Conservation (phyloP, 1,140 invertebrate species). For the Macrotrachela quadricornifera region DNA sequence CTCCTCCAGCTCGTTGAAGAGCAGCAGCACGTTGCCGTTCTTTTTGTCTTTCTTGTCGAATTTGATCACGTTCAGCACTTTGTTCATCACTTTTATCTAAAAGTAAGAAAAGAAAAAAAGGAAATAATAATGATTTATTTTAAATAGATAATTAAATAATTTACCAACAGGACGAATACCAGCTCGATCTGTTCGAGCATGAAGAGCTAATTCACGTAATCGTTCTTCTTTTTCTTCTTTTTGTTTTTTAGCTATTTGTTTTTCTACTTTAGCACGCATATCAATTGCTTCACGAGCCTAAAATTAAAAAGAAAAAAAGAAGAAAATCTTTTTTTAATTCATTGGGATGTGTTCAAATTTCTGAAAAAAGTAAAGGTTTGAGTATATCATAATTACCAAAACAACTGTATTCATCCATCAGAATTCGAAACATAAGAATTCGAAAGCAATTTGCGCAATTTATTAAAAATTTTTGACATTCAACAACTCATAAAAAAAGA, state of each 20-base stretch:
- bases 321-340: too few species aligned
- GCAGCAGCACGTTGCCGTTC: constrained; percentile 77
- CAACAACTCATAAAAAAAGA: too few species aligned
- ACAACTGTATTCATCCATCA: too few species aligned
- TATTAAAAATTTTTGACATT: too few species aligned
- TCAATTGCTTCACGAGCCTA: constrained; percentile 76
- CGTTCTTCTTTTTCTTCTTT: constrained; percentile 95
- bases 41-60: constrained; percentile 67
- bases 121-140: neutral
- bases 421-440: too few species aligned
- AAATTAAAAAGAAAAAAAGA: too few species aligned
- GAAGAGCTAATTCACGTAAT: constrained; percentile 69
- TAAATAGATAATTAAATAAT: neutral
- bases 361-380: too few species aligned
- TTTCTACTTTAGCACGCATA: constrained; percentile 77
- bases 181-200: constrained; percentile 77
- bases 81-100: neutral
- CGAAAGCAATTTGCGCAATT: too few species aligned
- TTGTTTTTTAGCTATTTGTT: constrained; percentile 85
- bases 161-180: constrained; percentile 36
- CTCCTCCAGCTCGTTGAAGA: constrained; percentile 69
- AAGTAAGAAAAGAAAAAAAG: neutral
- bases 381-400: too few species aligned
- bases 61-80: constrained; percentile 52
- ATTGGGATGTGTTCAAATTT: too few species aligned